phyloP scores from a whole-genome alignment of 2,888 invertebrate genomes.

The Bembecia ichneumoniformis region DNA sequence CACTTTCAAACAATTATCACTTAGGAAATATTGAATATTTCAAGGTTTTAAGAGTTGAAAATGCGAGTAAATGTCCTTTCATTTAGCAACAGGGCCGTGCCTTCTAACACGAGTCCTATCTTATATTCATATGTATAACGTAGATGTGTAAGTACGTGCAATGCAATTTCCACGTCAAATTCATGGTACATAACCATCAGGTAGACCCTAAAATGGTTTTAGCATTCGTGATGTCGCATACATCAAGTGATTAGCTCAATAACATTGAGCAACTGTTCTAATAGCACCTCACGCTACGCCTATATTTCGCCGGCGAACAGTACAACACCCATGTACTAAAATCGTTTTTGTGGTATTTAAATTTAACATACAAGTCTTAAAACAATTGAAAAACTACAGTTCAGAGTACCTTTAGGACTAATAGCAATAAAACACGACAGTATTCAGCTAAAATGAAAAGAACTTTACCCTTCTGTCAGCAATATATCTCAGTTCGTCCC shows the following conservation, averaged over 20 bases:
- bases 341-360: background rate
- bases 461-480: constrained; percentile 69
- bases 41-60: constrained; percentile 7
- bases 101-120: constrained; percentile 14
- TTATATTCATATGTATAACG: constrained; percentile 23
- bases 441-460: constrained; percentile 23
- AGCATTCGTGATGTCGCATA: constrained; percentile 8
- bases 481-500: constrained; percentile 57
- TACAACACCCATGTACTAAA: constrained; percentile 25
- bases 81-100: constrained; percentile 59
- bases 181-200: constrained; percentile 13
- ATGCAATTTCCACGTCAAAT: constrained; percentile 24
- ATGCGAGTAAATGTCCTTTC: constrained; percentile 31
- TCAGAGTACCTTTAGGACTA: background rate
- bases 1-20: too few relatives aligned
- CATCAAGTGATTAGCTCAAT: constrained; percentile 23
- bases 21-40: too few relatives aligned
- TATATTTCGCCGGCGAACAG: constrained; percentile 26
- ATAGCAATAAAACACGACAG: constrained; percentile 4
- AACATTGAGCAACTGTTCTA: constrained; percentile 22
- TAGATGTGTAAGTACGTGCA: constrained; percentile 15
- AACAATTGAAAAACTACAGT: constrained; percentile 9
- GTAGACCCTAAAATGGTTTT: background rate
- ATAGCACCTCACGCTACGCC: constrained; percentile 29
- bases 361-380: constrained; percentile 4